These are phyloP conservation scores for Pseudobourletiella spinata DNA, from an alignment of 1,140 invertebrate genomes.

Conservation along the genomic window DNA sequence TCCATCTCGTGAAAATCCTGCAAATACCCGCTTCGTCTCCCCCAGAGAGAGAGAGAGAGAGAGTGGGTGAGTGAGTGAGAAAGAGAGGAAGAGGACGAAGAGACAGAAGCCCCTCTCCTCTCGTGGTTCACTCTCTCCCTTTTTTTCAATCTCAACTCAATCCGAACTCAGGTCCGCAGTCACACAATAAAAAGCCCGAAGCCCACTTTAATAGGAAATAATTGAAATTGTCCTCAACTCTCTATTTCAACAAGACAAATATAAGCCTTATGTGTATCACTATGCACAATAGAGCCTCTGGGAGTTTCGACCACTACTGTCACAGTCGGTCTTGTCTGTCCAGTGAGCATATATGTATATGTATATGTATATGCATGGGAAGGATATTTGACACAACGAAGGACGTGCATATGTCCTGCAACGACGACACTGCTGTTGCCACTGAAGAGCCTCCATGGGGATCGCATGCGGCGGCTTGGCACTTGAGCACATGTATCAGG, in stretches of 20 bases:
- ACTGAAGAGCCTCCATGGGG: too few species aligned
- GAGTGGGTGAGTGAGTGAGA: slow-evolving; percentile 4
- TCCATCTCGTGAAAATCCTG: slow-evolving; percentile 23
- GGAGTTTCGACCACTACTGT: too few species aligned
- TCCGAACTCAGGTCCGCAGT: slow-evolving; percentile 2
- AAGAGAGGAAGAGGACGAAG: not conserved
- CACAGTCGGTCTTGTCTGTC: too few species aligned
- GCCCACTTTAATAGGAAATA: slow-evolving; percentile 33
- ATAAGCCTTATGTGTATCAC: too few species aligned
- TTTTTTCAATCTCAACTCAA: slow-evolving; percentile 8
- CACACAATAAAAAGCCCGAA: slow-evolving; percentile 21
- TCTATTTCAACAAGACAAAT: not conserved
- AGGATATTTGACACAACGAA: too few species aligned
- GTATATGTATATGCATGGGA: too few species aligned
- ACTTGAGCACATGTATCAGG: too few species aligned
- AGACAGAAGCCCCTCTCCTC: slow-evolving; percentile 1
- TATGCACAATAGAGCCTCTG: too few species aligned
- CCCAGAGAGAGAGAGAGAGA: slow-evolving; percentile 8
- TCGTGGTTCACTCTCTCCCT: not conserved
- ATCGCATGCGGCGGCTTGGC: too few species aligned
- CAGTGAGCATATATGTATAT: too few species aligned
- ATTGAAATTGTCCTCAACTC: slow-evolving; percentile 30
- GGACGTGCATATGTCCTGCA: too few species aligned
- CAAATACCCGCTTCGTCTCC: slow-evolving; percentile 15
- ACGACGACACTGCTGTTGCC: too few species aligned